phyloP scores from a whole-genome alignment of 2,797 vertebrate species.

The Centroberyx gerrardi region DNA sequence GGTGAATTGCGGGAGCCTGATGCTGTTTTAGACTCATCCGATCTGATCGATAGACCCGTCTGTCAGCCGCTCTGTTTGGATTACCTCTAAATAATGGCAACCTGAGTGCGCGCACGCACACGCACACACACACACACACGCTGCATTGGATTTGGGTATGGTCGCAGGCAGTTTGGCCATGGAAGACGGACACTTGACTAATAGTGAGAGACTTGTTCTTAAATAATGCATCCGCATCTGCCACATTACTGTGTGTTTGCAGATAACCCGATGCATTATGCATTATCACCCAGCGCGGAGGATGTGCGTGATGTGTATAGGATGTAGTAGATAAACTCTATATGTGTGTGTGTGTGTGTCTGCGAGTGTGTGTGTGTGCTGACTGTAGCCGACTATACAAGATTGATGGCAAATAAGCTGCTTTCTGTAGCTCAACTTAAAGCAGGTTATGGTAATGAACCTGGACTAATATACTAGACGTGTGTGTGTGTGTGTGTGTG shows the following conservation, averaged over 20 bases:
- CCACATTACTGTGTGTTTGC: slow-evolving; percentile 79
- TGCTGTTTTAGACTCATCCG: slow-evolving; percentile 8
- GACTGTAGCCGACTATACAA: too few species aligned
- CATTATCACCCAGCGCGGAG: slow-evolving; percentile 46
- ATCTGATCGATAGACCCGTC: slow-evolving; percentile 42
- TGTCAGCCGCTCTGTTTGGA: slow-evolving; percentile 25
- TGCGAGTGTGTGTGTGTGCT: neutral
- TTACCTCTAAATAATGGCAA: slow-evolving; percentile 44
- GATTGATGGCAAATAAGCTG: too few species aligned
- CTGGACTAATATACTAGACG: too few species aligned
- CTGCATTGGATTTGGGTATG: slow-evolving; percentile 25
- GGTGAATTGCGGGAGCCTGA: neutral
- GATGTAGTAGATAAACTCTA: neutral
- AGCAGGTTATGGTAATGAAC: too few species aligned
- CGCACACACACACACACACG: slow-evolving; percentile 8
- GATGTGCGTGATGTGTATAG: slow-evolving; percentile 40
- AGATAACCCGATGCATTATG: slow-evolving; percentile 73
- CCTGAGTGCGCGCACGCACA: slow-evolving; percentile 6
- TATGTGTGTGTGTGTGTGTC: neutral
- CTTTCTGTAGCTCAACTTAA: too few species aligned
- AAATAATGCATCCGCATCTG: slow-evolving; percentile 84
- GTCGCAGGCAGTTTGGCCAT: slow-evolving; percentile 32
- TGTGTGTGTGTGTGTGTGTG: too few species aligned
- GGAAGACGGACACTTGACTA: slow-evolving; percentile 74
- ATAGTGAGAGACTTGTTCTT: slow-evolving; percentile 80